Evolutionary conservation across 1,140 invertebrate genomes (phyloP).

Genomic region (Rhyacophila brunnea): DNA sequence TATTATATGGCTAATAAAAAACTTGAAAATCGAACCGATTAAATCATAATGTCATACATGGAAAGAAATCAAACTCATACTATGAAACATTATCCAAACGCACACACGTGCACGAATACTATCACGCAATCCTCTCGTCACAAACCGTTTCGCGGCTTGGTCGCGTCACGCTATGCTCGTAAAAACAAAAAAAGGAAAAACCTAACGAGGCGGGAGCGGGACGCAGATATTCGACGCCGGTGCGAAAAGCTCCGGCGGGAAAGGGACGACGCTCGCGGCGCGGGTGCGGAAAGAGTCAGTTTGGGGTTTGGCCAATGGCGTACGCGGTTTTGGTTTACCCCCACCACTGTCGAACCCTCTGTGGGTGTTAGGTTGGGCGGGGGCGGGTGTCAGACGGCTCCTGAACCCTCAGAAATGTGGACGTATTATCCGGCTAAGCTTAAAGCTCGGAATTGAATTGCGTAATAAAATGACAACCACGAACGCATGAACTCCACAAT

Average conservation of each 20-base stretch:
- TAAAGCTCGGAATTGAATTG: too few species aligned
- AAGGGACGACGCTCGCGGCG: slow-evolving; percentile 29
- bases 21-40: too few species aligned
- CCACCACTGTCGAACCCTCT: slow-evolving; percentile 17
- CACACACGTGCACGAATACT: slow-evolving; percentile 1
- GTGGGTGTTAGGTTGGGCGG: slow-evolving; percentile 22
- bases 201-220: slow-evolving; percentile 16
- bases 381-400: slow-evolving; percentile 16
- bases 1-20: too few species aligned
- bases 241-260: slow-evolving; percentile 35
- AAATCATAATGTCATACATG: too few species aligned
- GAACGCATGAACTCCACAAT: too few species aligned
- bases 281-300: slow-evolving; percentile 35
- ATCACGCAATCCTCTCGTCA: slow-evolving; percentile 22
- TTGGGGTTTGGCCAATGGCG: slow-evolving; percentile 38
- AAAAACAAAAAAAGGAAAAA: slow-evolving; percentile 30
- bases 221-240: slow-evolving; percentile 27
- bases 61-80: neutral
- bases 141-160: slow-evolving; percentile 34
- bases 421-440: too few species aligned
- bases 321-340: slow-evolving; percentile 37
- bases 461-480: too few species aligned
- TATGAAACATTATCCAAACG: neutral
- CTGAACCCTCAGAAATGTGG: too few species aligned
- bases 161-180: slow-evolving; percentile 30